Base-by-base conservation (phyloP, 2,797 vertebrate species). In the Urosaurus nigricauda region DNA sequence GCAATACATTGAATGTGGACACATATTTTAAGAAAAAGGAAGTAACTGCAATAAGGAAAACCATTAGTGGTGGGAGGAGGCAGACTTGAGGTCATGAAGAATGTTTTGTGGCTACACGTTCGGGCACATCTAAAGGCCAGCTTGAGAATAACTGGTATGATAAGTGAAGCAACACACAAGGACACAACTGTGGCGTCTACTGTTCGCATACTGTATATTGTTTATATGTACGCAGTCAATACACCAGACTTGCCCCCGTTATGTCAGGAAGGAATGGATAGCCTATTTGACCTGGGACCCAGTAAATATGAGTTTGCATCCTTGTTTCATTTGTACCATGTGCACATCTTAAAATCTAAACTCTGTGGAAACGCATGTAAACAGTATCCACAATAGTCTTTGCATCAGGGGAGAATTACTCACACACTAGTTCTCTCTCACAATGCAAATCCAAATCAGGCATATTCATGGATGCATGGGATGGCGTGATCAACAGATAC, bases 1-100 rank as follows among this genome's bases (percentile, higher is more conserved):
- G 11, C 7, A 65, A 83, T 17, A 12, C 12, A 32, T 37, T 21
- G 1, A 35, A 71, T 2, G 4, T n/a, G 17, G 7, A 14, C n/a
- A 70, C 29, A 77, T 56, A 1, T 68, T 37, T 79, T 60, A 47
- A 56, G 35, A 80, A 73, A 78, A 35, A 29, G 43, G 81, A 84
- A 78, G 60, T 56, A 53, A 70, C 43, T 56, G 17, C 35, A 85
- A 58, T 63, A 80, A 85, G 16, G 37, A n/a, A 53, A 47, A 29
- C 37, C 4, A 77, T 58, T 35, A 68, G 43, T 29, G 21, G 29
- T 26, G 29, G 40, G 29, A 83, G 37, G 53, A 63, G 8, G 29
- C 19, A 74, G 29, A 24, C 19, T 81, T 87, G 37, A 84, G 37
- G 19, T 68, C 37, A 89, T 51, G 47, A 80, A 80, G 68, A 70